These are phyloP conservation scores for Noctua pronuba DNA, from an alignment of 2,888 invertebrate species.

Conservation along the genomic window DNA sequence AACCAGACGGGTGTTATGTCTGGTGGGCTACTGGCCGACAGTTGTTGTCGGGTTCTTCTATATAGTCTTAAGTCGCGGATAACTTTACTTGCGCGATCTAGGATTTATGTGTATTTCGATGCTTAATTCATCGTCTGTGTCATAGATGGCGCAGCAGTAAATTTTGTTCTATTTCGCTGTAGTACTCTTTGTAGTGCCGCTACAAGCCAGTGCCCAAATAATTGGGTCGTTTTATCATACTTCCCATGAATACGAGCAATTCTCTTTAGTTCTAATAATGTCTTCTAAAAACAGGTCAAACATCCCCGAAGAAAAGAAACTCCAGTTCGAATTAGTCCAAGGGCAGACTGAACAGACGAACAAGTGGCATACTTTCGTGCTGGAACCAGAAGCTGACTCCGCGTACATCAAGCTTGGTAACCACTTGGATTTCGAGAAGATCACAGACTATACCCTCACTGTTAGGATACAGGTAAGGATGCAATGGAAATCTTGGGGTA, in stretches of 20 bases:
- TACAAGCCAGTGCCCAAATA: not conserved
- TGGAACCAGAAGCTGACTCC: conserved; percentile 92
- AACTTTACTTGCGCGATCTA: too few relatives aligned
- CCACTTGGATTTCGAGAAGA: conserved; percentile 95
- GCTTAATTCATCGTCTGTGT: too few relatives aligned
- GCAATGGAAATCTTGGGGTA: not conserved
- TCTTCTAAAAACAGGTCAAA: conserved; percentile 88
- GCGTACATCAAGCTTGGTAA: conserved; percentile 94
- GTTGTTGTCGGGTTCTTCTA: too few relatives aligned
- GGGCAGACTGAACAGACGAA: conserved; percentile 97
- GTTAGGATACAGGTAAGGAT: conserved; percentile 92
- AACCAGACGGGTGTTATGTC: too few relatives aligned
- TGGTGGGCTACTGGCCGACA: too few relatives aligned
- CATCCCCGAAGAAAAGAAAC: conserved; percentile 93
- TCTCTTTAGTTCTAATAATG: not conserved
- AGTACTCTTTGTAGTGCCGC: too few relatives aligned
- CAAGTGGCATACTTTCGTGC: conserved; percentile 93
- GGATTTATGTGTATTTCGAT: too few relatives aligned
- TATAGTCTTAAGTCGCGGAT: too few relatives aligned
- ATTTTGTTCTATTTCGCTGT: too few relatives aligned
- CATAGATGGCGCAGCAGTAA: too few relatives aligned
- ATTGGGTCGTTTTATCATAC: not conserved
- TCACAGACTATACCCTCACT: conserved; percentile 95
- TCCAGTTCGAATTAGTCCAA: conserved; percentile 94
- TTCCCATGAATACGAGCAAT: not conserved